Base-by-base conservation (phyloP, 2,888 invertebrate genomes). In the Drosophila glabriapex region DNA sequence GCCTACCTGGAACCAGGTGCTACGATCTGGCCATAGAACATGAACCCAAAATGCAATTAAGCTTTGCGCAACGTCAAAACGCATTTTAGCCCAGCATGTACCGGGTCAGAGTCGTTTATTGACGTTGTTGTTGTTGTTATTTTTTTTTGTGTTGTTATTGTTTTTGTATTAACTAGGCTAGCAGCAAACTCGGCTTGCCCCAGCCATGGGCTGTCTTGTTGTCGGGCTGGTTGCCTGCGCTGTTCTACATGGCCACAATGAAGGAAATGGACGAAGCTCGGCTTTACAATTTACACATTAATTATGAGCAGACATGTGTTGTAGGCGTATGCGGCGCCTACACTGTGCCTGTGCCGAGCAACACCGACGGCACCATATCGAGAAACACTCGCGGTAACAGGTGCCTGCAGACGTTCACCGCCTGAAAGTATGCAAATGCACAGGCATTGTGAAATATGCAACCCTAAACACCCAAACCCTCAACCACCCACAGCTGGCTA, bases 271-370 rank as follows among this genome's bases (percentile, higher is more conserved):
- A 76, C 66, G 65, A 46, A 85, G 72, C 85, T 80, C 74, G 85
- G 87, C 91, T 91, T 91, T 88, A 88, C 87, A 88, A 87, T 88
- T 88, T 88, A 91, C 87, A 88, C 87, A 88, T 88, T 88, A 91
- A 88, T 88, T 91, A 88, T 91, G 90, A 89, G 88, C 87, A 89
- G 91, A 89, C 88, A 88, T 88, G 87, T 88, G 87, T 91, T 89
- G 91, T 87, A 91, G 91, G 91, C 85, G 85, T 80, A 62, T 65
- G 71, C 67, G 65, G 61, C 43, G 62, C 50, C 33, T 43, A 41
- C 63, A 76, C 77, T 52, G 29, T 49, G 55, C 46, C 35, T 9
- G 41, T 12, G 41, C 39, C 58, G n/a, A 50, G 49, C 25, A 46
- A 31, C 56, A 56, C 43, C 35, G 19, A 25, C 37, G 37, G 58